Evolutionary conservation across 2,888 invertebrate genomes (phyloP), one percentile per base, ranked within the genome.

Genomic region (Melipona bicolor): DNA sequence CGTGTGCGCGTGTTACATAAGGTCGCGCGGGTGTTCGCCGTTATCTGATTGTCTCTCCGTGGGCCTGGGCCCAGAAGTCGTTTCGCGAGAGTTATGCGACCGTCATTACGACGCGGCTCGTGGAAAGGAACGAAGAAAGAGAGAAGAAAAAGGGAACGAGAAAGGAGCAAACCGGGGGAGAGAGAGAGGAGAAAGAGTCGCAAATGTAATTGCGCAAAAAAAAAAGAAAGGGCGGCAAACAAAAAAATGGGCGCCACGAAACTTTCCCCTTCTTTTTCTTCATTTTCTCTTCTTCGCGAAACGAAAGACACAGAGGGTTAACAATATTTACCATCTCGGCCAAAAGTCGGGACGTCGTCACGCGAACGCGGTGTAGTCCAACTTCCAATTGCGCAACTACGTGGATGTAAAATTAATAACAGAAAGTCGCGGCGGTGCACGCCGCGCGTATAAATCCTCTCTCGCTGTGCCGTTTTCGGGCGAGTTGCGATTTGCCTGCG

Each of bases 11-110:
- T n/a, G 69, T 87, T 89, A 88, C 65, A 72, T 88, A 89, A 89
- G 83, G 75, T 72, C 83, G 86, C 74, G 88, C 88, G 86, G 87
- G 89, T 87, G 88, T 89, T 79, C 81, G 73, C 36, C 65, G 82
- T 89, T 89, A 89, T 89, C 89, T 86, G 89, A 89, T 89, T 89
- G 82, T 88, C 82, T 88, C 82, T 83, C 78, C 70, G 81, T 81
- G 77, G 84, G 69, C 64, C 79, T 67, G 85, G 83, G 1, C 43
- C 71, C 87, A 83, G 86, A 79, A 87, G 81, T 85, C 86, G 80
- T 88, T 86, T 81, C 82, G 74, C 80, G 79, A 88, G 86, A 89
- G 84, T 86, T 88, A 89, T 81, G 84, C 73, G 84, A 81, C 52
- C 81, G 78, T 87, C 80, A 81, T 88, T 84, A 82, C 75, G 68